These are phyloP conservation scores for Hepsetus odoe DNA, from an alignment of 2,113 vertebrate genomes.

Conservation along the genomic window DNA sequence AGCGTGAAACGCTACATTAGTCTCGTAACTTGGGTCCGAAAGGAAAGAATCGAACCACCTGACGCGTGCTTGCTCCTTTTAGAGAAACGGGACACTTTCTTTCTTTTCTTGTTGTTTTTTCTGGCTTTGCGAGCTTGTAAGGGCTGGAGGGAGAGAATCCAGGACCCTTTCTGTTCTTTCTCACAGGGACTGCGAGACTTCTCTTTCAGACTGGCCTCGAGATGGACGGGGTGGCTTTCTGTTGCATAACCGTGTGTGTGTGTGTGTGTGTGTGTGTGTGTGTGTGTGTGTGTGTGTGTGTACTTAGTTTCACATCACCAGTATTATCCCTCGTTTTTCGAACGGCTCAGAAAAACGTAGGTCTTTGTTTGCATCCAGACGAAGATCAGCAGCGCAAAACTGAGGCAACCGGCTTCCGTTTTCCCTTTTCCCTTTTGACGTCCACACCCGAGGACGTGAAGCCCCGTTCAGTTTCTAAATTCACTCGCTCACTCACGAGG, in stretches of 20 bases:
- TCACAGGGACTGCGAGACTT: not conserved
- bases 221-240: not conserved
- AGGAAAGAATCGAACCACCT: too few species aligned
- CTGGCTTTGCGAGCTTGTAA: not conserved
- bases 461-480: too few species aligned
- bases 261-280: slow-evolving; percentile 14
- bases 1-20: too few species aligned
- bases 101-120: not conserved
- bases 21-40: too few species aligned
- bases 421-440: too few species aligned
- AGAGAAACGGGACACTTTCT: too few species aligned
- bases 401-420: too few species aligned
- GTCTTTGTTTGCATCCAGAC: not conserved
- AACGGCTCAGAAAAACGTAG: not conserved
- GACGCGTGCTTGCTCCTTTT: not conserved
- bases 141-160: not conserved
- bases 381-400: too few species aligned
- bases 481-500: too few species aligned
- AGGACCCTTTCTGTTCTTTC: slow-evolving; percentile 6
- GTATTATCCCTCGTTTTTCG: not conserved
- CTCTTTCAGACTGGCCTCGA: not conserved
- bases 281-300: not conserved
- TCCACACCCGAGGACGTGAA: too few species aligned
- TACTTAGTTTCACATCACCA: not conserved
- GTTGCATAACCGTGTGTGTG: slow-evolving; percentile 15